Evolutionary conservation across 2,888 invertebrate species (phyloP).

Genomic region (Pristionchus maxplancki): DNA sequence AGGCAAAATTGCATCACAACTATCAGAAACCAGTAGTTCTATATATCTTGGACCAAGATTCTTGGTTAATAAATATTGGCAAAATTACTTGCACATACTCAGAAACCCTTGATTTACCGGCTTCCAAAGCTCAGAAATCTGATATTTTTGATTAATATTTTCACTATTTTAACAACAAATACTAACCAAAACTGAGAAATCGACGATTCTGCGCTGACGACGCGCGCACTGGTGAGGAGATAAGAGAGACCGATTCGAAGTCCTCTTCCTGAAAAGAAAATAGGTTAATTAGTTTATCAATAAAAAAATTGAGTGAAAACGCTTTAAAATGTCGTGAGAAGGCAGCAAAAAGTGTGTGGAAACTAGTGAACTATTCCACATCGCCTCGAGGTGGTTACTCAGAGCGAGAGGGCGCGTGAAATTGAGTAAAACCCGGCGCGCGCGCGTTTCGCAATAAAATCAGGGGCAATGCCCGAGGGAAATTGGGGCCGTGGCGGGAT

Average conservation of each 20-base stretch:
- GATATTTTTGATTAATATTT: too few species aligned
- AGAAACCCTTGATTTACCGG: too few species aligned
- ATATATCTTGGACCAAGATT: too few species aligned
- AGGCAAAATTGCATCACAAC: too few species aligned
- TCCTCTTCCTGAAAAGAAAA: conserved; percentile 54
- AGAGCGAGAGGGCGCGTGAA: neutral
- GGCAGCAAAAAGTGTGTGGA: neutral
- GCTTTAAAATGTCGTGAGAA: neutral
- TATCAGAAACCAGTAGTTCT: too few species aligned
- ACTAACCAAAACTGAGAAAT: conserved; percentile 38
- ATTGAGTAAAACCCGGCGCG: neutral
- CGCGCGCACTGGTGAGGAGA: conserved; percentile 54
- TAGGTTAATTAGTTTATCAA: neutral
- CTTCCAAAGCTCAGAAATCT: too few species aligned
- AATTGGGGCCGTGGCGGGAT: neutral
- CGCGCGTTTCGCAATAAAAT: conserved; percentile 6
- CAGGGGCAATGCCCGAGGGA: neutral
- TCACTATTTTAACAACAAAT: neutral
- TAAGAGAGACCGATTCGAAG: conserved; percentile 59
- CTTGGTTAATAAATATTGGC: too few species aligned
- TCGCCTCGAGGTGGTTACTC: neutral
- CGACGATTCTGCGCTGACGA: conserved; percentile 48
- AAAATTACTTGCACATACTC: too few species aligned
- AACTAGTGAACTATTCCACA: neutral
- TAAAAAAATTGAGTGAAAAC: too few species aligned